Evolutionary conservation across 2,888 invertebrate genomes (phyloP), one percentile per base, ranked within the genome.

Genomic region (Dasypogon diadema): DNA sequence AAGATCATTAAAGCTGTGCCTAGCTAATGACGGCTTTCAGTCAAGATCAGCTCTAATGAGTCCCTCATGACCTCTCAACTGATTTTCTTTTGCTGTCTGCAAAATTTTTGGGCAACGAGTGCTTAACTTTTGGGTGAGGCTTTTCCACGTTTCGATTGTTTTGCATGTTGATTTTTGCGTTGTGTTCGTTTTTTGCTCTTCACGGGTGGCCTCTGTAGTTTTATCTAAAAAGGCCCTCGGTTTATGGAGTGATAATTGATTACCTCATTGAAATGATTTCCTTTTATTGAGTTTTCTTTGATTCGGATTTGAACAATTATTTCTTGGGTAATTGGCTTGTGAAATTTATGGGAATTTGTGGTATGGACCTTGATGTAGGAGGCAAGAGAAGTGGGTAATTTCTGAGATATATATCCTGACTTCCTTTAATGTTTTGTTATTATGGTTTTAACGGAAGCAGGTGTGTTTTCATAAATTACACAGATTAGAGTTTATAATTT

Each of bases 1-100:
- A 22, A 54, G 54, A 54, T 54, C 70, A 70, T 70, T 70, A 70
- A 34, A 70, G 70, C 54, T 70, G 54, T 54, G 22, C 54, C n/a
- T 37, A 54, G 70, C 37, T 70, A 70, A 70, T 70, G 70, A 54
- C 34, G 54, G 70, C 54, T 70, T 54, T 70, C 18, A 70, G 34
- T 54, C 70, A 70, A 70, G 70, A 70, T 70, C 70, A 70, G n/a
- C 51, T 51, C 54, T 70, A 70, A 70, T 70, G 70, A 70, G 70
- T 21, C 54, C 70, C 70, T 54, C 54, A 54, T 70, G 70, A 70
- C 70, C 70, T 70, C 70, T 70, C 54, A 34, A 70, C 70, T 70
- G 54, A 70, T 54, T 70, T 51, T 46, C 54, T 30, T 70, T 54
- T 70, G 8, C 42, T 54, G 70, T 30, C 37, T 51, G 54, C 34